Percentiles rank a stretch among this genome's conserved stretches.
Evolutionary conservation across 2,113 vertebrate genomes (phyloP).

Genomic region (Gopherus evgoodei): DNA sequence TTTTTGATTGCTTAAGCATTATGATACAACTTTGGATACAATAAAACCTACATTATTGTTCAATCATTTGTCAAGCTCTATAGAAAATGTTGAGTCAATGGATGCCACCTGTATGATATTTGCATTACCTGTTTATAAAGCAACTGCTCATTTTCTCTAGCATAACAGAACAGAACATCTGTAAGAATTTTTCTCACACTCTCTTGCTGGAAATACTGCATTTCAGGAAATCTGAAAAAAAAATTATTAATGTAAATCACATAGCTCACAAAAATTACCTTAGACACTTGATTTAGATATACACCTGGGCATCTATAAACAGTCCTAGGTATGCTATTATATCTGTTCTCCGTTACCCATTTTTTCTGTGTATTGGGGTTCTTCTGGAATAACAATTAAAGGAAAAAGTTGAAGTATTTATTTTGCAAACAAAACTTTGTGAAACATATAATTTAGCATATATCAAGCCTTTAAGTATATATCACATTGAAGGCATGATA

Average conservation of each 20-base stretch:
- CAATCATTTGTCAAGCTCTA: constrained; percentile 71
- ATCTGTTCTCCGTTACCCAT: not conserved
- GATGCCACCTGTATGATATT: constrained; percentile 78
- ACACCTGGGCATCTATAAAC: not conserved
- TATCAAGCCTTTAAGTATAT: constrained; percentile 1
- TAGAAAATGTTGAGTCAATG: constrained; percentile 73
- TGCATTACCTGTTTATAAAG: constrained; percentile 98
- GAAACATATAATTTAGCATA: constrained; percentile 26
- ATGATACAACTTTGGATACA: constrained; percentile 71
- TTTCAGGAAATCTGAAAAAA: constrained; percentile 94
- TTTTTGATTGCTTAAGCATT: constrained; percentile 72
- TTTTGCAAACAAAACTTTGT: constrained; percentile 8
- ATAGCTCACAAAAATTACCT: constrained; percentile 18
- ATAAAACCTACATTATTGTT: constrained; percentile 72
- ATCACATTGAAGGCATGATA: constrained; percentile 45
- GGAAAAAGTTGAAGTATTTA: not conserved
- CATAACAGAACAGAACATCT: constrained; percentile 98
- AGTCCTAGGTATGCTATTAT: not conserved
- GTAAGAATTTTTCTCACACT: constrained; percentile 96
- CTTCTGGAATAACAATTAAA: not conserved
- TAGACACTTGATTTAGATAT: constrained; percentile 2
- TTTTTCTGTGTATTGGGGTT: not conserved
- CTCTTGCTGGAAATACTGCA: constrained; percentile 96
- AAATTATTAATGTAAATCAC: constrained; percentile 42
- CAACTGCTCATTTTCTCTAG: constrained; percentile 97